A percentile compares a stretch with the other conserved stretches of the same genome.
Conservation (phyloP, 2,888 invertebrate species). For the Andrena minutula region DNA sequence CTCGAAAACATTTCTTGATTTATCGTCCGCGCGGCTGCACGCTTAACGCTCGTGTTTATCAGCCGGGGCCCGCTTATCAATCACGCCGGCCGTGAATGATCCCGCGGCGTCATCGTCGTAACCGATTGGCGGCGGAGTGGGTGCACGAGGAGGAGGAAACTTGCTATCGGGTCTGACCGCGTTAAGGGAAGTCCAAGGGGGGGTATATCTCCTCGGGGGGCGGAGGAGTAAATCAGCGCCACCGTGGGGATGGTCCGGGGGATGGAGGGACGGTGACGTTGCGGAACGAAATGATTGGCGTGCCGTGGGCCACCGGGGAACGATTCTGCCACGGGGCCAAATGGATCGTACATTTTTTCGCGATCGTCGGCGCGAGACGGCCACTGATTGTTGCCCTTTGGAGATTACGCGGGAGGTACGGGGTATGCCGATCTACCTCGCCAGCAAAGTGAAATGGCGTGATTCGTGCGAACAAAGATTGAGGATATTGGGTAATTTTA, state of each 20-base stretch:
- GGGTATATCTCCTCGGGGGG: conserved; percentile 52
- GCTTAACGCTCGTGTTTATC: conserved; percentile 54
- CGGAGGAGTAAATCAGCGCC: conserved; percentile 73
- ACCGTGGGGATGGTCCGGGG: conserved; percentile 62
- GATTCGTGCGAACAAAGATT: too few relatives aligned
- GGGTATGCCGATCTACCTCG: neutral
- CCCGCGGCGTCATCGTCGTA: conserved; percentile 39
- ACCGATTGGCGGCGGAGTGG: conserved; percentile 2
- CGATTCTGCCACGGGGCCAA: conserved; percentile 54
- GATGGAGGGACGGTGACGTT: conserved; percentile 61
- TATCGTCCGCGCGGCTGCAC: conserved; percentile 37
- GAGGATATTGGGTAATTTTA: too few relatives aligned
- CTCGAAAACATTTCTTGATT: conserved; percentile 49
- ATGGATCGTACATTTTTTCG: conserved; percentile 70
- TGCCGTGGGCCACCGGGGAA: conserved; percentile 62
- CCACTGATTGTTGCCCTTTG: conserved; percentile 2
- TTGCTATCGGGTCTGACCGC: conserved; percentile 32
- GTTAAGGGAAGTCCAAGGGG: conserved; percentile 54
- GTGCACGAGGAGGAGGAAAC: conserved; percentile 21
- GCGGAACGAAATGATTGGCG: conserved; percentile 75
- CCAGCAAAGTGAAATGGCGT: too few relatives aligned
- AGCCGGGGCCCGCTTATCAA: conserved; percentile 48
- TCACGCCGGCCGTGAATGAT: conserved; percentile 54
- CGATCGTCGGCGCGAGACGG: conserved; percentile 47
- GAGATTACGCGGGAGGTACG: neutral